A percentile compares a stretch with the other conserved stretches of the same genome.
phyloP scores from a whole-genome alignment of 2,797 vertebrate genomes.

The Sebastes trivittatus region DNA sequence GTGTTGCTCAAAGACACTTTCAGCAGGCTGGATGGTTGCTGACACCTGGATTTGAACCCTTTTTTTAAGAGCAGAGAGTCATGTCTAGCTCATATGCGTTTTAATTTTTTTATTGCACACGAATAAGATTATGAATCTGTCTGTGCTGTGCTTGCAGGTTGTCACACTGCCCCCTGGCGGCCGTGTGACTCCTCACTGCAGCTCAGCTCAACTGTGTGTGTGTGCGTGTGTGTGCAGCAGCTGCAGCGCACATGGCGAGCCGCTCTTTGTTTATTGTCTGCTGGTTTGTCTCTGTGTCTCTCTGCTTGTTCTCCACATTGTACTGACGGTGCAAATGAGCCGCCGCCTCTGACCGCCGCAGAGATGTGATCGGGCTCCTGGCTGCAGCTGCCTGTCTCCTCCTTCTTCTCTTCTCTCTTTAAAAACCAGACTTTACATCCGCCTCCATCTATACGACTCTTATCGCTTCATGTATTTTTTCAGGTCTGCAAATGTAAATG shows the following conservation, averaged over 20 bases:
- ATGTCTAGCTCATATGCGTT: background rate
- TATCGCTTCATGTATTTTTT: background rate
- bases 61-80: background rate
- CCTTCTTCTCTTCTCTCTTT: background rate
- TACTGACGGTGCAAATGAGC: slow-evolving; percentile 20
- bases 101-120: background rate
- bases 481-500: background rate
- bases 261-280: slow-evolving; percentile 78
- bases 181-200: background rate
- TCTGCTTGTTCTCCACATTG: slow-evolving; percentile 44
- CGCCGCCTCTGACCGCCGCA: slow-evolving; percentile 2
- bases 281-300: slow-evolving; percentile 18
- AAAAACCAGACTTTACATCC: background rate
- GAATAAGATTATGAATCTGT: no score
- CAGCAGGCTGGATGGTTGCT: background rate
- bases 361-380: background rate
- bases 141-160: background rate
- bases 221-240: slow-evolving; percentile 46
- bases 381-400: slow-evolving; percentile 35
- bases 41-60: background rate
- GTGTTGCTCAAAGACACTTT: background rate
- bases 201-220: background rate
- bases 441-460: no score
- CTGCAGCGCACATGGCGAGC: slow-evolving; percentile 78
- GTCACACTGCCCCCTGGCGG: slow-evolving; percentile 73